phyloP scores from a whole-genome alignment of 2,888 invertebrate genomes.

The Linnaemya tessellans region DNA sequence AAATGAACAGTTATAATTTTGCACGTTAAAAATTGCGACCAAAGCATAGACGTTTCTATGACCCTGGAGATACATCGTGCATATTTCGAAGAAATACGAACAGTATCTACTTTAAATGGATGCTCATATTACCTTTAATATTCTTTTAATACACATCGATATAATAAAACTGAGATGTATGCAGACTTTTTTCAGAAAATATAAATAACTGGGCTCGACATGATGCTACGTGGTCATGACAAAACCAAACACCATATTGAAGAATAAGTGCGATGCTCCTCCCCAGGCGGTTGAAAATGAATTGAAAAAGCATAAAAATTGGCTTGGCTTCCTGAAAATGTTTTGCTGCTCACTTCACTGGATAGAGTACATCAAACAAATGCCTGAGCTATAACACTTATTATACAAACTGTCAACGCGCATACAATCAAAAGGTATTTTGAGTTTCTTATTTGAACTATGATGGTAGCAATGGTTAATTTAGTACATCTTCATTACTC shows the following conservation, averaged over 20 bases:
- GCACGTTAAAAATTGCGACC: constrained; percentile 86
- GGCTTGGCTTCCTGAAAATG: not conserved
- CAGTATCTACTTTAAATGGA: not conserved
- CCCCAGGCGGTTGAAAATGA: constrained; percentile 58
- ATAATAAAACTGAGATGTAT: constrained; percentile 40
- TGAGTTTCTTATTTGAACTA: not conserved
- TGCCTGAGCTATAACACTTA: not conserved
- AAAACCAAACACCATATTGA: not conserved
- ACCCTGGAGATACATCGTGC: constrained; percentile 87
- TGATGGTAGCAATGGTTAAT: not conserved
- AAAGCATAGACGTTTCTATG: constrained; percentile 83
- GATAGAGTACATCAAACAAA: not conserved
- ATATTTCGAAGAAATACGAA: constrained; percentile 40
- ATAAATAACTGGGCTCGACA: constrained; percentile 73
- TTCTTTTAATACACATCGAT: not conserved
- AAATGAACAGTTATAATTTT: constrained; percentile 82
- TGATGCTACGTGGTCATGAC: constrained; percentile 26
- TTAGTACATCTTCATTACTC: no score
- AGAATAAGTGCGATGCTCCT: not conserved
- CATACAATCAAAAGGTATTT: not conserved
- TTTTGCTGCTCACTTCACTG: constrained; percentile 19
- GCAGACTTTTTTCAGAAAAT: constrained; percentile 57
- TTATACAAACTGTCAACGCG: not conserved
- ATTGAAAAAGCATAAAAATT: constrained; percentile 59
- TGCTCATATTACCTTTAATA: constrained; percentile 44